A percentile compares a stretch with the other conserved stretches of the same genome.
Conservation (phyloP, 2,888 invertebrate genomes). For the Sturmia bella region DNA sequence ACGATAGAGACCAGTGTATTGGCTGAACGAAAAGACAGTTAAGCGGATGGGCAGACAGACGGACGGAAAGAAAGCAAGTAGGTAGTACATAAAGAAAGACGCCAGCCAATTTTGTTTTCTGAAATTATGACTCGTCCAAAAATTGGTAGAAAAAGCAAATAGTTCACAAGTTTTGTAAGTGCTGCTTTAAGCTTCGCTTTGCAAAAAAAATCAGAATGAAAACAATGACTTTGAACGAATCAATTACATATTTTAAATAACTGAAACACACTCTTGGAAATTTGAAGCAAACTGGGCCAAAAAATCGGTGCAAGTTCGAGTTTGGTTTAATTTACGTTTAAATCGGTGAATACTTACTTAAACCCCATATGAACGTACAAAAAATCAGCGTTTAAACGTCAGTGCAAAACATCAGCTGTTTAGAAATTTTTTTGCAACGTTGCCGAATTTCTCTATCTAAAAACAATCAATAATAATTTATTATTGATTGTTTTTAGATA, state of each 20-base stretch:
- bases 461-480: no score
- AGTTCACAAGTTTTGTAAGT: conserved; percentile 26
- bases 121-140: conserved; percentile 43
- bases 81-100: conserved; percentile 17
- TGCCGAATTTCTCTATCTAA: no score
- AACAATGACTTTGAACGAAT: conserved; percentile 6
- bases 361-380: no score
- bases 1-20: conserved; percentile 38
- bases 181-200: background rate
- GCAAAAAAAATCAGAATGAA: background rate
- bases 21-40: conserved; percentile 23
- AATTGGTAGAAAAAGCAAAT: conserved; percentile 38
- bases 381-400: no score
- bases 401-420: no score
- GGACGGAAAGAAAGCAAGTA: conserved; percentile 22
- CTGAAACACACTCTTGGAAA: no score
- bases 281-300: no score
- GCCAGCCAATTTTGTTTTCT: conserved; percentile 44
- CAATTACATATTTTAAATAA: background rate
- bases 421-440: no score
- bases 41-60: background rate
- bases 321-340: no score
- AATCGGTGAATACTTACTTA: no score
- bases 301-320: no score
- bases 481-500: no score